Evolutionary conservation across 2,888 invertebrate species (phyloP).

Genomic region (Drosophila kanekoi): DNA sequence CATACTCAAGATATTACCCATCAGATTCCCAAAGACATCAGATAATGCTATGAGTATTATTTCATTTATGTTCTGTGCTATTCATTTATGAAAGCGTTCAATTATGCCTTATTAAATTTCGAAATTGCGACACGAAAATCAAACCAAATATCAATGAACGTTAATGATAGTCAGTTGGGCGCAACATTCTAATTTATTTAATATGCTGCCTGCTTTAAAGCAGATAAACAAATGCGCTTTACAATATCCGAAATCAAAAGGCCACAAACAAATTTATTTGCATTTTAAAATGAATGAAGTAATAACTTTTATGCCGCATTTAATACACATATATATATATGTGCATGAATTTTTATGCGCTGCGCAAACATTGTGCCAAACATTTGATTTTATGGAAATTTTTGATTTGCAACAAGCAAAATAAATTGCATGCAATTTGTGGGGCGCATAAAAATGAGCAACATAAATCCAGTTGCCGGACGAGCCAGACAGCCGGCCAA

Average conservation of each 20-base stretch:
- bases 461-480: constrained; percentile 51
- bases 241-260: constrained; percentile 42
- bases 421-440: constrained; percentile 77
- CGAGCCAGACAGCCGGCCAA: constrained; percentile 7
- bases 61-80: background rate
- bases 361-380: constrained; percentile 67
- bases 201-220: constrained; percentile 31
- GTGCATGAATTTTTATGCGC: constrained; percentile 47
- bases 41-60: background rate
- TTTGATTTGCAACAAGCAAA: constrained; percentile 77
- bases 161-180: constrained; percentile 7
- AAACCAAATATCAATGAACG: background rate
- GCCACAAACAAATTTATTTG: constrained; percentile 68
- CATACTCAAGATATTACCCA: no score
- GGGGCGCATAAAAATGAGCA: constrained; percentile 72
- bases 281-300: constrained; percentile 77
- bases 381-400: constrained; percentile 75
- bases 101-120: constrained; percentile 3
- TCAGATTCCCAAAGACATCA: no score
- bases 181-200: constrained; percentile 55
- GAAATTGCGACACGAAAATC: background rate
- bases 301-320: constrained; percentile 76
- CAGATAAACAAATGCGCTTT: constrained; percentile 30
- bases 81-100: background rate
- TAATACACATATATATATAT: constrained; percentile 57